Evolutionary conservation across 2,888 invertebrate genomes (phyloP), one percentile per base, ranked within the genome.

Genomic region (Allophyes oxyacanthae): DNA sequence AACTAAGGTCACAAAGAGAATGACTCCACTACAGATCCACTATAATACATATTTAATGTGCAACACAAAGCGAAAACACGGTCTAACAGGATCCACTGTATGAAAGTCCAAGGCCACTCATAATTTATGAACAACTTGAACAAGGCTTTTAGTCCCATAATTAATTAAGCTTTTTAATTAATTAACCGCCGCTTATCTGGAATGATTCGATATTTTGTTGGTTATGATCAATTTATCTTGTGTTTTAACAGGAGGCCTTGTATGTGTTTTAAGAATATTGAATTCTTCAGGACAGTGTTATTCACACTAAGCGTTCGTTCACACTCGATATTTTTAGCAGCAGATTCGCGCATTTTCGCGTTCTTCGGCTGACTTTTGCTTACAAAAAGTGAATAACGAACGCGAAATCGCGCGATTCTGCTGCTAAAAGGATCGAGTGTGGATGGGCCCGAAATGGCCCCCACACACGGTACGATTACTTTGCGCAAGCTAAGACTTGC

Each of bases 131-230:
- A 73, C 57, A 68, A 58, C 58, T 68, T 73, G 64, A 73, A 73
- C 57, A 68, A 58, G 42, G 69, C 73, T 71, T 71, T 71, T 68
- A 71, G 64, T 32, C 38, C 6, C 32, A 46, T 72, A 58, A 72
- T 67, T 70, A 72, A 68, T 71, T 64, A 64, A 64, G 60, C 60
- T 64, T 58, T 68, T 72, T 71, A 72, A 71, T 71, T 72, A 71
- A 71, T 67, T 64, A 72, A 41, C 57, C 59, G 38, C 51, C 68
- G 53, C 59, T 71, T 64, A 64, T 67, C 64, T 10, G 37, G 68
- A 72, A 60, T 64, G 51, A 67, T 51, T 56, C 50, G 51, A 64
- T 72, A 52, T 59, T 67, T 56, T 48, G 38, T 45, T 49, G 34
- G 48, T 32, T 30, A 54, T 45, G 15, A 67, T 51, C 64, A 68